Conservation (phyloP, 2,888 invertebrate genomes). For the Polydrusus tereticollis region DNA sequence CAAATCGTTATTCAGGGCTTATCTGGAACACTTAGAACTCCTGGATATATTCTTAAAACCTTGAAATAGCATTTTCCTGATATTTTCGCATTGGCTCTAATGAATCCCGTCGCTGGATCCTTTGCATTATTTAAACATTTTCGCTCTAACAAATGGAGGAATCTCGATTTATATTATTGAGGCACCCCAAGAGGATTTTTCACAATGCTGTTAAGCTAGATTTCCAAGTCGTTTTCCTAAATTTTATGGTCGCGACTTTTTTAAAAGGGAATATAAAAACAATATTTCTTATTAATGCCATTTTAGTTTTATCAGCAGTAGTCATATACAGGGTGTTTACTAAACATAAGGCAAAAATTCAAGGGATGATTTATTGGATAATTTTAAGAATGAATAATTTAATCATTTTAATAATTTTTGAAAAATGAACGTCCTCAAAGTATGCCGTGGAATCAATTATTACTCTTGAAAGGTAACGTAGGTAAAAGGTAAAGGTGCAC, state of each 20-base stretch:
- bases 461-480: too few species aligned
- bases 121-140: slow-evolving; percentile 58
- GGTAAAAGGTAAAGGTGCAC: too few species aligned
- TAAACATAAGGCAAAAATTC: too few species aligned
- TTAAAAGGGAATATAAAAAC: neutral
- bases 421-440: too few species aligned
- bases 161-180: slow-evolving; percentile 43
- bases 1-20: slow-evolving; percentile 57
- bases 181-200: slow-evolving; percentile 34
- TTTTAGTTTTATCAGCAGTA: too few species aligned
- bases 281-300: neutral
- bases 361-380: too few species aligned
- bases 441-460: too few species aligned
- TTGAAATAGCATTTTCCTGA: slow-evolving; percentile 52
- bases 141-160: slow-evolving; percentile 51
- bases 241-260: neutral
- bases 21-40: slow-evolving; percentile 54
- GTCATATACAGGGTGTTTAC: too few species aligned
- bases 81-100: slow-evolving; percentile 46
- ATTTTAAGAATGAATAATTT: too few species aligned
- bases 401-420: too few species aligned
- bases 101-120: slow-evolving; percentile 51
- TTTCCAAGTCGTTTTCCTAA: neutral
- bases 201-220: slow-evolving; percentile 19
- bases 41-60: slow-evolving; percentile 53